Evolutionary conservation across 2,888 invertebrate species (phyloP), one percentile per base, ranked within the genome.

Genomic region (Cryptus armator): DNA sequence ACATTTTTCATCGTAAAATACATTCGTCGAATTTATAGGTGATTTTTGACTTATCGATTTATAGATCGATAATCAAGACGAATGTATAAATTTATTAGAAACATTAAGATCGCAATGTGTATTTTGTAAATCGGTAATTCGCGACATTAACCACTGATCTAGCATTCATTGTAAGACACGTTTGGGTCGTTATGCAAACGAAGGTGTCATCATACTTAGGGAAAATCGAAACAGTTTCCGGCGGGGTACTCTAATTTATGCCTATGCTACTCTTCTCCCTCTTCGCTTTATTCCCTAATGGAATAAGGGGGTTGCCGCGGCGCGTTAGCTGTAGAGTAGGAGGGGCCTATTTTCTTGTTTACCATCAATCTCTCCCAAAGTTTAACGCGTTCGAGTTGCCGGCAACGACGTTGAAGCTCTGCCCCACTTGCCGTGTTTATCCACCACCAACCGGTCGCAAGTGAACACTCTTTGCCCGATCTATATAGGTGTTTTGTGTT

Each of bases 311-410:
- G 24, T 24, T 44, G 77, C 68, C 43, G 66, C 32, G 44, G 74
- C 56, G 48, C 6, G 19, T 29, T 48, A 7, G 10, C 9, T n/a
- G 37, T 24, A n/a, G 10, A 32, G 46, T 12, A 16, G 46, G 67
- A 72, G 66, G 51, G 9, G 10, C 67, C 62, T 43, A 72, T 59
- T 78, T 78, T 72, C 72, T 51, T 59, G 56, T 74, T 62, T 29
- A 51, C 68, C 78, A 83, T 83, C 83, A 68, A 83, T 79, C 74
- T 83, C 46, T 32, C 32, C 62, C 72, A 68, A 79, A 83, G 62
- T 70, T 74, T 67, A 19, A 59, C 44, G 67, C 71, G 72, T 66
- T 62, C 74, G 59, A 78, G 77, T 67, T 67, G 19, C 56, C 71
- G 29, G 59, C 59, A 46, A 71, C 64, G 32, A 59, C 19, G 14